Evolutionary conservation across 2,888 invertebrate genomes (phyloP), one percentile per base, ranked within the genome.

Genomic region (Penaeus monodon): DNA sequence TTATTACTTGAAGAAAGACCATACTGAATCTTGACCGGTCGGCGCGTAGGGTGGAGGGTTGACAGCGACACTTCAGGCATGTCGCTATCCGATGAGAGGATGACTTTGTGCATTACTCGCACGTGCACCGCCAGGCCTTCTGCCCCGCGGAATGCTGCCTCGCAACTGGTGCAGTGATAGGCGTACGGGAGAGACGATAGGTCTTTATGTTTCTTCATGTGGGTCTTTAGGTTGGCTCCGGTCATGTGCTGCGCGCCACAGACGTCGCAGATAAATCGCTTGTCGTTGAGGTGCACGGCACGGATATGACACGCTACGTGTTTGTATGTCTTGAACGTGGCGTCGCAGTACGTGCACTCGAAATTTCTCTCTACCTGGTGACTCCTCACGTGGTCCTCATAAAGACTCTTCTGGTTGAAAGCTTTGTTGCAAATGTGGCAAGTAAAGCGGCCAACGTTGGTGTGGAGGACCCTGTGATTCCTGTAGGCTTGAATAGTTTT

Each of bases 371-470:
- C 91, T 79, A 91, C 91, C 0, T 91, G 90, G 91, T 93, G 92
- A 85, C 91, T 91, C 8, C 91, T 91, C 91, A 92, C 91, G 91
- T 93, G 93, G 73, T 92, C 92, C 89, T 92, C 92, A 79, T 92
- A 91, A 12, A 92, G 92, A 63, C 92, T 92, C 88, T 92, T 92
- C 90, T 93, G 93, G 90, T 92, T 93, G 90, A 93, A 93, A 10
- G 92, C 91, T 89, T 92, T 92, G 27, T 91, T 91, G 90, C 93
- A 93, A 2, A 91, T 84, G 24, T 88, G 77, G 88, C 93, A 93
- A 70, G 91, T 91, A 90, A 91, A 93, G 6, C 92, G 92, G 57
- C 92, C 90, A 84, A 92, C 92, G 81, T 92, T 92, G 89, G 92
- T 92, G 89, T 92, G 92, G 57, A 92, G 92, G 33, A 92, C 91